Percentiles rank a stretch among this genome's conserved stretches.
phyloP scores from a whole-genome alignment of 2,888 invertebrate genomes.

The Coenonympha glycerion region DNA sequence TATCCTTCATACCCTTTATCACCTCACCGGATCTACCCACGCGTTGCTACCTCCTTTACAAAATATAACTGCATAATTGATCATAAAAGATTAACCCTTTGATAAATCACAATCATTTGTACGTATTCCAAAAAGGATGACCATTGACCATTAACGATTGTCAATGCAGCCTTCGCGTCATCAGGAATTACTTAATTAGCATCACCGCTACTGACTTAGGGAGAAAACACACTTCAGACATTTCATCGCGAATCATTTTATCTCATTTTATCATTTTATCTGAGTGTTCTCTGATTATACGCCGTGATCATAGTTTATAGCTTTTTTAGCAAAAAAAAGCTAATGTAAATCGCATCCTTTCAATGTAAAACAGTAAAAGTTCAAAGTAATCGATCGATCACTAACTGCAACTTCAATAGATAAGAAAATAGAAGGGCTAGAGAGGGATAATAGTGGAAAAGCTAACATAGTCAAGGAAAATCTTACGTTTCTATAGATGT shows the following conservation, averaged over 20 bases:
- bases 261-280: neutral
- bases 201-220: conserved; percentile 17
- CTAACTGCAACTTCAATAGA: too few relatives aligned
- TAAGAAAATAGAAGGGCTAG: too few relatives aligned
- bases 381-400: too few relatives aligned
- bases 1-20: neutral
- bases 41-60: conserved; percentile 7
- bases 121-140: conserved; percentile 23
- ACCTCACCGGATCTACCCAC: conserved; percentile 1
- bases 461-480: too few relatives aligned
- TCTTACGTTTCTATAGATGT: too few relatives aligned
- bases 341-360: too few relatives aligned
- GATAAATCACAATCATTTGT: conserved; percentile 28
- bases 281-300: neutral
- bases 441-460: too few relatives aligned
- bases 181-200: conserved; percentile 53
- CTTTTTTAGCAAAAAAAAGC: neutral
- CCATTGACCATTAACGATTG: conserved; percentile 22
- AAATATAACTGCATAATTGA: conserved; percentile 15
- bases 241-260: neutral
- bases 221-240: neutral
- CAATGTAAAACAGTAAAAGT: too few relatives aligned
- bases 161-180: conserved; percentile 20
- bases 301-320: neutral
- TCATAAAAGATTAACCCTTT: conserved; percentile 20